Conservation (phyloP, 2,113 vertebrate species). For the Anarhynchus alexandrinus region DNA sequence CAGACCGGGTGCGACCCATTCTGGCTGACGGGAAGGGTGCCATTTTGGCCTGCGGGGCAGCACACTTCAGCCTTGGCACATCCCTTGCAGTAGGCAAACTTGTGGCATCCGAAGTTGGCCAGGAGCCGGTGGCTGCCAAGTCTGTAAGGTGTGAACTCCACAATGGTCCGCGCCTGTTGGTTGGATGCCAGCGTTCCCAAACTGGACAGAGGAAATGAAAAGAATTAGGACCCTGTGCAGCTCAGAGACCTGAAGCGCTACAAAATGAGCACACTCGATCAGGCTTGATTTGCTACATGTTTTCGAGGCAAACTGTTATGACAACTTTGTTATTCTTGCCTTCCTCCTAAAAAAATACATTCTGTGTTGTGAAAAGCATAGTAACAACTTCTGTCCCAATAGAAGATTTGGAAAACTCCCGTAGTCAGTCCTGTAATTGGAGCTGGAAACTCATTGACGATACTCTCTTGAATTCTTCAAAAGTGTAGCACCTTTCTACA, state of each 20-base stretch:
- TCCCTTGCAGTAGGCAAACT: constrained; percentile 58
- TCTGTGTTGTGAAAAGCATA: background rate
- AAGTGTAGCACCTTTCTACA: background rate
- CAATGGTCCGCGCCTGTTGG: constrained; percentile 8
- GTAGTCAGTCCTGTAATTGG: background rate
- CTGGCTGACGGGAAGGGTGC: background rate
- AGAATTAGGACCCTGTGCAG: background rate
- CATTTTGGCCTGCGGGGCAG: background rate
- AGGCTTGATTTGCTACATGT: background rate
- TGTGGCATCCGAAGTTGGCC: constrained; percentile 46
- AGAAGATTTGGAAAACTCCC: background rate
- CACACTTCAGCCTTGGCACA: constrained; percentile 20
- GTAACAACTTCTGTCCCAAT: background rate
- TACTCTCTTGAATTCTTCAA: background rate
- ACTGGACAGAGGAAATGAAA: background rate
- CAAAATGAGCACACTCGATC: rapidly evolving
- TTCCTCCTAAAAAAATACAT: background rate
- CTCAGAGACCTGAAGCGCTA: background rate
- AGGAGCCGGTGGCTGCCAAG: constrained; percentile 41
- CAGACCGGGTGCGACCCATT: background rate
- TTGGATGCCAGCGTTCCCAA: constrained; percentile 29
- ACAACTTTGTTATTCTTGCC: background rate
- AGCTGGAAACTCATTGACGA: background rate
- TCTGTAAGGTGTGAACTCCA: constrained; percentile 44
- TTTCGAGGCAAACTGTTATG: background rate